These are phyloP conservation scores for Strigamia crassipes DNA, from an alignment of 2,888 invertebrate species.

Conservation along the genomic window DNA sequence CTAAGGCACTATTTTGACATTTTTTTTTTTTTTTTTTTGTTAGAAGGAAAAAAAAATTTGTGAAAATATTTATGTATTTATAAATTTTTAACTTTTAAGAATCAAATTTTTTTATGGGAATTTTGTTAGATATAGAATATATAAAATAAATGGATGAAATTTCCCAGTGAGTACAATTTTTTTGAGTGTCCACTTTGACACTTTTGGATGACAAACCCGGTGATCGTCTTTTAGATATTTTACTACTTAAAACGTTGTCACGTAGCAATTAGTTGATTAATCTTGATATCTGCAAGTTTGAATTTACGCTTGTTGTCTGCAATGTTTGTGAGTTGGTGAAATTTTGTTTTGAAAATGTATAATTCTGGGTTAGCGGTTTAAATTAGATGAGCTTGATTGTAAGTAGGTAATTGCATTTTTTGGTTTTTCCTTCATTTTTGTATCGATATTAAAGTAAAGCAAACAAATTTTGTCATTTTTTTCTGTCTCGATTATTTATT, in stretches of 20 bases:
- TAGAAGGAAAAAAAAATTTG: not conserved
- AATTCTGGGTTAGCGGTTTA: not conserved
- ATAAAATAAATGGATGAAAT: constrained; percentile 1
- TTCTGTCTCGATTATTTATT: not conserved
- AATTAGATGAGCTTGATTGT: not conserved
- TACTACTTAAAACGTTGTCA: not conserved
- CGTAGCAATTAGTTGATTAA: not conserved
- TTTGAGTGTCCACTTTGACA: not conserved
- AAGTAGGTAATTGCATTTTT: not conserved
- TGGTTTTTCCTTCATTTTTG: not conserved
- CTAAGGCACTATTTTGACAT: not conserved
- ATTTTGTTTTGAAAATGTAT: not conserved
- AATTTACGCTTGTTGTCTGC: not conserved
- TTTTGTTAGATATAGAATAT: not conserved
- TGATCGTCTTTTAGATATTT: constrained; percentile 10
- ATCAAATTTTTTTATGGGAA: not conserved
- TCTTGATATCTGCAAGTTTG: not conserved
- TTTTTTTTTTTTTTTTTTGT: constrained; percentile 1
- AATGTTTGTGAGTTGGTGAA: not conserved
- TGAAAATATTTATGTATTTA: constrained; percentile 7
- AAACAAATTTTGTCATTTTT: not conserved
- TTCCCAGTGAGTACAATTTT: constrained; percentile 28
- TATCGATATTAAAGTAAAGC: constrained; percentile 14
- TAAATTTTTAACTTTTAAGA: constrained; percentile 21
- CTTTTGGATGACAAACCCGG: constrained; percentile 35